A percentile compares a stretch with the other conserved stretches of the same genome.
These are phyloP conservation scores for Limnephilus rhombicus DNA, from an alignment of 2,888 invertebrate genomes.

Conservation along the genomic window DNA sequence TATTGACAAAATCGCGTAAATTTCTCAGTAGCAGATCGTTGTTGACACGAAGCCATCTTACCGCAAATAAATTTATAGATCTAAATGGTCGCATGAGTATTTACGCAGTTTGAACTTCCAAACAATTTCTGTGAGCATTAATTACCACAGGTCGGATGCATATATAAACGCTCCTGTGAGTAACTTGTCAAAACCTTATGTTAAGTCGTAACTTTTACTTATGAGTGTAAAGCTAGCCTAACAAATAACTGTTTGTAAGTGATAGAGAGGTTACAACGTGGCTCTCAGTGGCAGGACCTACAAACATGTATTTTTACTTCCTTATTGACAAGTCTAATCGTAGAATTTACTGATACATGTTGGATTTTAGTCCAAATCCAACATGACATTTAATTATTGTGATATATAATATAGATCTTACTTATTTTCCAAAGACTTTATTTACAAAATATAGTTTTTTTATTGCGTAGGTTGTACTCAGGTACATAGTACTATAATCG, in stretches of 20 bases:
- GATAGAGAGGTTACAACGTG: background rate
- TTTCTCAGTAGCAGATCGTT: too few species aligned
- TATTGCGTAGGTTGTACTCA: background rate
- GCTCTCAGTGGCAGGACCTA: background rate
- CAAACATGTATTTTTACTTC: background rate
- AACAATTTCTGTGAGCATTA: too few species aligned
- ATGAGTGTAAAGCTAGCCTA: background rate
- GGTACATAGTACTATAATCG: background rate
- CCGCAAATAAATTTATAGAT: too few species aligned
- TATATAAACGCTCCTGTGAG: too few species aligned
- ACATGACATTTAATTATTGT: slow-evolving; percentile 4
- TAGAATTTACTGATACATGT: background rate
- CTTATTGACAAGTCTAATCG: background rate
- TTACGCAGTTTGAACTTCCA: too few species aligned
- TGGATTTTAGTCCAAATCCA: background rate
- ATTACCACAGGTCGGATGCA: too few species aligned
- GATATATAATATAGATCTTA: slow-evolving; percentile 16
- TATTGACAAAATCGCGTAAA: too few species aligned
- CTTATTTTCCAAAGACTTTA: slow-evolving; percentile 42
- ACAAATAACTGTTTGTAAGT: too few species aligned
- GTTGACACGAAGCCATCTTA: too few species aligned
- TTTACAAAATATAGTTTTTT: slow-evolving; percentile 29
- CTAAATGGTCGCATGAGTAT: too few species aligned
- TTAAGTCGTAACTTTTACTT: too few species aligned
- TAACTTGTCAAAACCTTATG: too few species aligned